phyloP scores from a whole-genome alignment of 2,888 invertebrate genomes.

The Drosophila bunnanda region DNA sequence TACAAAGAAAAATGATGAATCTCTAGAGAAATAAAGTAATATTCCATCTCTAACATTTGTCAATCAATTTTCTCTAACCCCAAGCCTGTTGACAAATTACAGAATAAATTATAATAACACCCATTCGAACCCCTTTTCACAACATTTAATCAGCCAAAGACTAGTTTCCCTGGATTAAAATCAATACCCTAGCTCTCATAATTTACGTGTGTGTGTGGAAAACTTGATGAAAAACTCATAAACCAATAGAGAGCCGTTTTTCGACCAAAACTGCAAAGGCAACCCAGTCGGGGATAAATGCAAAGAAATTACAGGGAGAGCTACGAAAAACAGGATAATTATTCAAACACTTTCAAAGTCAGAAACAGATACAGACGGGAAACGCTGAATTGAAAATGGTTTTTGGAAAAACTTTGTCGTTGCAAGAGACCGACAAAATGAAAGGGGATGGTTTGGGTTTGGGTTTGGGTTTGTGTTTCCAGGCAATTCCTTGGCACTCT shows the following conservation, averaged over 20 bases:
- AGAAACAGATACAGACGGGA: constrained; percentile 36
- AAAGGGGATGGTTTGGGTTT: constrained; percentile 49
- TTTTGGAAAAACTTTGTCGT: constrained; percentile 63
- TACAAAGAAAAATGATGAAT: not conserved
- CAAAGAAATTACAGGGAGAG: constrained; percentile 18
- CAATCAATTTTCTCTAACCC: constrained; percentile 5
- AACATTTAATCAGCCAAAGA: constrained; percentile 10
- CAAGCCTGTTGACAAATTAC: not conserved
- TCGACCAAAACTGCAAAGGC: constrained; percentile 6
- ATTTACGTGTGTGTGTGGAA: not conserved
- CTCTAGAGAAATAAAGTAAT: not conserved
- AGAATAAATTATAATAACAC: constrained; percentile 13
- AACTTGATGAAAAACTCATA: constrained; percentile 43
- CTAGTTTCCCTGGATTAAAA: constrained; percentile 13
- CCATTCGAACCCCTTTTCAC: constrained; percentile 3
- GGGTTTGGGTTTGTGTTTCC: constrained; percentile 49
- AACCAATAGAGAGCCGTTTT: constrained; percentile 30
- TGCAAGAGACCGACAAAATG: constrained; percentile 29
- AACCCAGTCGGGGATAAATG: constrained; percentile 14
- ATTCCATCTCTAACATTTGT: not conserved
- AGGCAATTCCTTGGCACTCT: constrained; percentile 7
- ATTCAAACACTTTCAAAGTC: constrained; percentile 75
- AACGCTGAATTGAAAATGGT: constrained; percentile 39
- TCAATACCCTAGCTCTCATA: constrained; percentile 5
- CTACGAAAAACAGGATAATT: constrained; percentile 63